Percentiles rank a stretch among this genome's conserved stretches.
phyloP scores from a whole-genome alignment of 2,113 vertebrate species.

The Psittacula cyanocephala region DNA sequence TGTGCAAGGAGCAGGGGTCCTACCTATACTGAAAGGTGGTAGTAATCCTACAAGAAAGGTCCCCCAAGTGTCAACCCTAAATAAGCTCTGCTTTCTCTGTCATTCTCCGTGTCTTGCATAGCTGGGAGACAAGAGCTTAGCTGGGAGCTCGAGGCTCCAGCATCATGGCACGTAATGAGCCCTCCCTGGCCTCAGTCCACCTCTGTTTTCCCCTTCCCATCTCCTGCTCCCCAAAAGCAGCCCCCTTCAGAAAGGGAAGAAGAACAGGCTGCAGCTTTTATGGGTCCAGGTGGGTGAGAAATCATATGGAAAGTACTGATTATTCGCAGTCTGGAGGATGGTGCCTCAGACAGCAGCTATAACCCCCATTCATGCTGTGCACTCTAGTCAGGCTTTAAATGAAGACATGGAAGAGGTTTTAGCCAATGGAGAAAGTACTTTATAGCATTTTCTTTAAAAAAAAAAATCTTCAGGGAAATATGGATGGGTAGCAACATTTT shows the following conservation, averaged over 20 bases:
- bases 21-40: not conserved
- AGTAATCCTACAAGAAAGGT: not conserved
- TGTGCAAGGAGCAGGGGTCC: not conserved
- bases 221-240: not conserved
- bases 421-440: not conserved
- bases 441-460: not conserved
- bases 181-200: not conserved
- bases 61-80: not conserved
- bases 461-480: not conserved
- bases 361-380: accelerated
- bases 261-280: not conserved
- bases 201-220: not conserved
- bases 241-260: not conserved
- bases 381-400: not conserved
- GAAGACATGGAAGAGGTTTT: not conserved
- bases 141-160: not conserved
- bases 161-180: accelerated
- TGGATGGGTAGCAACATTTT: not conserved
- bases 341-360: not conserved
- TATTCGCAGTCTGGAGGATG: not conserved
- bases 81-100: not conserved
- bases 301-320: accelerated
- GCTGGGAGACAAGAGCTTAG: not conserved
- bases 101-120: not conserved
- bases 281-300: not conserved